Conservation (phyloP, 2,113 vertebrate genomes). For the Cavia aperea region DNA sequence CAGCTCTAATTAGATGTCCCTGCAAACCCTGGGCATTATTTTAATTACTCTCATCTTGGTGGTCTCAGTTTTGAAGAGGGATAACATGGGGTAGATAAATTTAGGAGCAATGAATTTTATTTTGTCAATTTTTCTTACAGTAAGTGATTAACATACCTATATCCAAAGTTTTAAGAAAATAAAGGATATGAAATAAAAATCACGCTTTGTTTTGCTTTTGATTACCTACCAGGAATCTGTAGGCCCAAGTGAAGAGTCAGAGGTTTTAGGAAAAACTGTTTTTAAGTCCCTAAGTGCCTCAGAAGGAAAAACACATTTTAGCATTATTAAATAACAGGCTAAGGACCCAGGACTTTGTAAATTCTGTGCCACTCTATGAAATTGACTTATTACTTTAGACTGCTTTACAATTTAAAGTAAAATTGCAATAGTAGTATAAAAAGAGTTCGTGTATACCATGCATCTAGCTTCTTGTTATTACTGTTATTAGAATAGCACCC, state of each 20-base stretch:
- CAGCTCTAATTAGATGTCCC: background rate
- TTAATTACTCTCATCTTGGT: background rate
- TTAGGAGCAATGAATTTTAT: background rate
- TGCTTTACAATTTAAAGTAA: slow-evolving; percentile 4
- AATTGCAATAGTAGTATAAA: background rate
- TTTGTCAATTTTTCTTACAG: background rate
- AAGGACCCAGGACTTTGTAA: background rate
- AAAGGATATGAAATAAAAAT: background rate
- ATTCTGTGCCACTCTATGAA: background rate
- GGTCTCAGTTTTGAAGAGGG: background rate
- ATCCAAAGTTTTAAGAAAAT: background rate
- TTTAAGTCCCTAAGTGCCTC: background rate
- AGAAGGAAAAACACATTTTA: background rate
- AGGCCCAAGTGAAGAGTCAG: background rate
- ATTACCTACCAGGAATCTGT: background rate
- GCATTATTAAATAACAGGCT: background rate
- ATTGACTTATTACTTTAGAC: background rate
- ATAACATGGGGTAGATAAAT: background rate
- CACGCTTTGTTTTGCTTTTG: background rate
- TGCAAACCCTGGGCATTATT: background rate
- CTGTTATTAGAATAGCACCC: background rate
- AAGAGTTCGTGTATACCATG: background rate
- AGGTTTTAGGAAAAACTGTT: background rate
- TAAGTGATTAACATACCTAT: background rate
- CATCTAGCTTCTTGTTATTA: background rate